phyloP scores from a whole-genome alignment of 2,888 invertebrate genomes.

The Leptura quadrifasciata region DNA sequence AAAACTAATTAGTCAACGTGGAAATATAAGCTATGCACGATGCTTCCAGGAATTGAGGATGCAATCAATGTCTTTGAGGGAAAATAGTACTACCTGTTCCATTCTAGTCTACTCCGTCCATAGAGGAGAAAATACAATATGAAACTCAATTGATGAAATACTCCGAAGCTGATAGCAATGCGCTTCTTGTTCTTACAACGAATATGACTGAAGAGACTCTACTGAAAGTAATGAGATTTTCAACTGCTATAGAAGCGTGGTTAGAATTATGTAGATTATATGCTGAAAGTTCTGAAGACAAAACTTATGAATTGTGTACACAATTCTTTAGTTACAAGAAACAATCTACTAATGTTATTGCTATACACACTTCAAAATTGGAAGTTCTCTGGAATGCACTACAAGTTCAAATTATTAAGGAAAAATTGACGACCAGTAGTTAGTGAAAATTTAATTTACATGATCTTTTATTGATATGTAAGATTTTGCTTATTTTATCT shows the following conservation, averaged over 20 bases:
- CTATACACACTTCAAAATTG: constrained; percentile 43
- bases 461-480: constrained; percentile 1
- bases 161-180: no score
- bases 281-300: constrained; percentile 51
- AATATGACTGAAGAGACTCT: constrained; percentile 55
- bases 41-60: no score
- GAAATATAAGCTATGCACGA: no score
- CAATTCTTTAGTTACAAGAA: constrained; percentile 48
- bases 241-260: constrained; percentile 50
- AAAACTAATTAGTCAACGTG: no score
- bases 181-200: constrained; percentile 40
- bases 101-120: no score
- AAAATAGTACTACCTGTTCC: no score
- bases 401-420: constrained; percentile 14
- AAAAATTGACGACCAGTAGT: constrained; percentile 1
- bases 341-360: constrained; percentile 44
- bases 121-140: no score
- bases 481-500: neutral
- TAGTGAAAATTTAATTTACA: neutral
- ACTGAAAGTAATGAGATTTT: constrained; percentile 52
- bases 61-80: no score
- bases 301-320: constrained; percentile 50
- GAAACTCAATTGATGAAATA: no score
- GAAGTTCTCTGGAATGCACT: constrained; percentile 28
- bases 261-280: constrained; percentile 49